Percentiles rank a stretch among this genome's conserved stretches.
Evolutionary conservation across 1,140 invertebrate genomes (phyloP).

Genomic region (Drosophila ogumai): DNA sequence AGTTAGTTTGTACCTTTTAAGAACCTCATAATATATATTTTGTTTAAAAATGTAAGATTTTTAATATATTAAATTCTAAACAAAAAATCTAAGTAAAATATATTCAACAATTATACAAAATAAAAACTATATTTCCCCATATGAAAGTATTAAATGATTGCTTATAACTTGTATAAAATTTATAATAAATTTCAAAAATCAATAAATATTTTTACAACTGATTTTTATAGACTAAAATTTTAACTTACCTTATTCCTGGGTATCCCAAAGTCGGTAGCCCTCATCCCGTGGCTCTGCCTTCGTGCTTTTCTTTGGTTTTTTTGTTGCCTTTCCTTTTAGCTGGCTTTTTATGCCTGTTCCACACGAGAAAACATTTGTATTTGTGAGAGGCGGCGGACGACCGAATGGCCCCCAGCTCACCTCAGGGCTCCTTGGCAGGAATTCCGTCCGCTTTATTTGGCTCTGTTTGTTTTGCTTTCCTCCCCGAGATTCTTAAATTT

Average conservation of each 20-base stretch:
- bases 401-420: constrained; percentile 39
- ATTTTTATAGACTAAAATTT: neutral
- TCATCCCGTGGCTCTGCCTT: neutral
- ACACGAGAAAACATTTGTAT: constrained; percentile 76
- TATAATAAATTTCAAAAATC: too few relatives aligned
- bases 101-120: too few relatives aligned
- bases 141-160: too few relatives aligned
- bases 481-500: constrained; percentile 75
- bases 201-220: too few relatives aligned
- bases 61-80: too few relatives aligned
- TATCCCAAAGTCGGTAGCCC: neutral
- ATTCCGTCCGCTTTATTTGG: constrained; percentile 55
- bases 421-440: constrained; percentile 22
- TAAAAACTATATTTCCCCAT: too few relatives aligned
- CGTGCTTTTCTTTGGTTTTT: neutral
- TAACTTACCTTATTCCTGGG: neutral
- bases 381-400: constrained; percentile 42
- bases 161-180: too few relatives aligned
- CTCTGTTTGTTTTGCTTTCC: constrained; percentile 48
- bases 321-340: constrained; percentile 12
- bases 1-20: too few relatives aligned
- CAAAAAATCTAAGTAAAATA: too few relatives aligned
- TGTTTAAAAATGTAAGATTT: too few relatives aligned
- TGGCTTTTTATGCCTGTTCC: constrained; percentile 59
- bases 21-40: too few relatives aligned